A percentile compares a stretch with the other conserved stretches of the same genome.
Evolutionary conservation across 2,888 invertebrate genomes (phyloP).

Genomic region (Limnephilus rhombicus): DNA sequence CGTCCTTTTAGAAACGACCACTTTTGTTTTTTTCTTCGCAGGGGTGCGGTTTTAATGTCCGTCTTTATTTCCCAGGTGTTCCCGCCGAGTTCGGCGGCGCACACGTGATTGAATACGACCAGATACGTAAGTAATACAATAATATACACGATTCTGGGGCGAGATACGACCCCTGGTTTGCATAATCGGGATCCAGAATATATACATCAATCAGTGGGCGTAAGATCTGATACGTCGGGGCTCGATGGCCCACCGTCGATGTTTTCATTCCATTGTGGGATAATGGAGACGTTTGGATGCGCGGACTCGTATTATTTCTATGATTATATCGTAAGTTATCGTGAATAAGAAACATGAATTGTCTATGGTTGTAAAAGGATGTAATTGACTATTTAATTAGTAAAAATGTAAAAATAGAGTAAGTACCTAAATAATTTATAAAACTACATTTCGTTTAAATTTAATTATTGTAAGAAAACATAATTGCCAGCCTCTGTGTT

Average conservation of each 20-base stretch:
- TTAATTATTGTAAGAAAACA: too few species aligned
- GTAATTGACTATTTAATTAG: too few species aligned
- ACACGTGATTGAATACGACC: constrained; percentile 41
- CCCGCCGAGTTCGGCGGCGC: constrained; percentile 42
- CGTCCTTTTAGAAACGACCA: background rate
- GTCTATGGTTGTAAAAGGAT: too few species aligned
- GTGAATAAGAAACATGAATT: background rate
- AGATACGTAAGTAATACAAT: constrained; percentile 8
- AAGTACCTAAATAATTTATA: too few species aligned
- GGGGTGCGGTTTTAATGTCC: constrained; percentile 45
- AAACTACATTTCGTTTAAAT: too few species aligned
- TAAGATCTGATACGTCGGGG: constrained; percentile 43
- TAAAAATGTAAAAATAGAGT: too few species aligned
- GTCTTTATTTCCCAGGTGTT: constrained; percentile 60
- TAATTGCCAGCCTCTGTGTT: too few species aligned
- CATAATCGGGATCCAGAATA: constrained; percentile 57
- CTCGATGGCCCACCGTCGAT: constrained; percentile 41
- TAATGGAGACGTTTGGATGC: constrained; percentile 48
- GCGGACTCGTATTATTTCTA: constrained; percentile 18
- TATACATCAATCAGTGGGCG: constrained; percentile 52
- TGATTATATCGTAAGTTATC: constrained; percentile 4
- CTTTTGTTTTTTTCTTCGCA: constrained; percentile 28
- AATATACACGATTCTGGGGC: constrained; percentile 42
- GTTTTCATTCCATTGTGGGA: constrained; percentile 33
- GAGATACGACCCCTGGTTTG: constrained; percentile 50